phyloP scores from a whole-genome alignment of 2,797 vertebrate genomes.

The Rallus crepitans region DNA sequence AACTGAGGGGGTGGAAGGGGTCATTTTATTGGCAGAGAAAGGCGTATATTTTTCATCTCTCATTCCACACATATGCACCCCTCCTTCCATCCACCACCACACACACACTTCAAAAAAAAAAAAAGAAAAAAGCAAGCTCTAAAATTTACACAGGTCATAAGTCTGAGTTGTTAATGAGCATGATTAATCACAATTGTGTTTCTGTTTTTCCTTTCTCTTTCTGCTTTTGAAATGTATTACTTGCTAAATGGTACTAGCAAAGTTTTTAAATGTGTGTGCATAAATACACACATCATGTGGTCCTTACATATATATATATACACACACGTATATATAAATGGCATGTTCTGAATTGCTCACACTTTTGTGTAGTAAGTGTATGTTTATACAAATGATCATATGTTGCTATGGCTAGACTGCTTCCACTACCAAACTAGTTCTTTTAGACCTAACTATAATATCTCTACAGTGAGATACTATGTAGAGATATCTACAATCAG shows the following conservation, averaged over 20 bases:
- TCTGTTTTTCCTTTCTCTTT: constrained; percentile 24
- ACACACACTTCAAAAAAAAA: constrained; percentile 47
- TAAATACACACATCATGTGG: not conserved
- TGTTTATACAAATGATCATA: not conserved
- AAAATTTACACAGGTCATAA: constrained; percentile 52
- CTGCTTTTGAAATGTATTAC: constrained; percentile 58
- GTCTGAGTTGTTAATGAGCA: constrained; percentile 64
- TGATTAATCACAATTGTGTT: constrained; percentile 72
- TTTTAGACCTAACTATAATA: constrained; percentile 1
- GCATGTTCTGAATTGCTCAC: not conserved
- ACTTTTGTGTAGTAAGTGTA: not conserved
- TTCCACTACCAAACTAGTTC: not conserved
- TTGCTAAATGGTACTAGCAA: constrained; percentile 36
- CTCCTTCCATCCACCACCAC: constrained; percentile 45
- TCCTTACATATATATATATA: not conserved
- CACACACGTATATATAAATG: not conserved
- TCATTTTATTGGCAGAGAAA: constrained; percentile 38
- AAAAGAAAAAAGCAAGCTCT: not conserved
- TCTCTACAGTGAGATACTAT: not conserved
- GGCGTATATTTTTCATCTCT: constrained; percentile 55
- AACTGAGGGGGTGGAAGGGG: not conserved
- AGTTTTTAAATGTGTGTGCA: constrained; percentile 13
- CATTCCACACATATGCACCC: constrained; percentile 20
- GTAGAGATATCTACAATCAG: constrained; percentile 44
- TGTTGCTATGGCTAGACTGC: not conserved